These are phyloP conservation scores for Chaetogeoica ovagalla DNA, from an alignment of 2,888 invertebrate genomes.

Conservation along the genomic window DNA sequence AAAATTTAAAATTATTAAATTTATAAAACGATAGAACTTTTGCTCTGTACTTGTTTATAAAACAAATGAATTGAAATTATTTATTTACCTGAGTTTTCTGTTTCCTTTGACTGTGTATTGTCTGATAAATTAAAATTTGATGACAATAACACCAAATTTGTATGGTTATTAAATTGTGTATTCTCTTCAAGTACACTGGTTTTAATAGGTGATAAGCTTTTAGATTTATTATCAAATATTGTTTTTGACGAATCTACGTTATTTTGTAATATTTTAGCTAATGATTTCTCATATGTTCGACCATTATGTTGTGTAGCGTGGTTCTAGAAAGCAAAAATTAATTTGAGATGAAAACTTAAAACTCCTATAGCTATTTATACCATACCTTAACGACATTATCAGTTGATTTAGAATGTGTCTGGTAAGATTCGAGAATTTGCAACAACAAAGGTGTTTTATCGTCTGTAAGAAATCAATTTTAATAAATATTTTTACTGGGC, in stretches of 20 bases:
- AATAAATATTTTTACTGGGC: not conserved
- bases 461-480: conserved; percentile 12
- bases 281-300: not conserved
- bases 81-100: conserved; percentile 12
- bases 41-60: too few species aligned
- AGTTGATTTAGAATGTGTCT: conserved; percentile 14
- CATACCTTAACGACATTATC: conserved; percentile 2
- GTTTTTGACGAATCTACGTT: not conserved
- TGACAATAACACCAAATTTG: not conserved
- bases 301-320: not conserved
- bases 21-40: not conserved
- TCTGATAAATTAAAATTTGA: conserved; percentile 24
- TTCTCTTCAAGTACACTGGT: not conserved
- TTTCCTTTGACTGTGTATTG: conserved; percentile 8
- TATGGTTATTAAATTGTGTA: not conserved
- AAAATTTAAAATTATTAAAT: not conserved
- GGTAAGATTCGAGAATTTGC: conserved; percentile 35
- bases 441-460: conserved; percentile 34
- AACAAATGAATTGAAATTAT: not conserved
- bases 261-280: conserved; percentile 32
- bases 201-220: not conserved
- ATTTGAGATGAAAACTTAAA: not conserved
- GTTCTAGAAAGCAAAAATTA: conserved; percentile 5
- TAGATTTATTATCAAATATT: not conserved
- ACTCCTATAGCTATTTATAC: not conserved